A percentile compares a stretch with the other conserved stretches of the same genome.
phyloP scores from a whole-genome alignment of 2,113 vertebrate species.

The Tachysurus vachellii region DNA sequence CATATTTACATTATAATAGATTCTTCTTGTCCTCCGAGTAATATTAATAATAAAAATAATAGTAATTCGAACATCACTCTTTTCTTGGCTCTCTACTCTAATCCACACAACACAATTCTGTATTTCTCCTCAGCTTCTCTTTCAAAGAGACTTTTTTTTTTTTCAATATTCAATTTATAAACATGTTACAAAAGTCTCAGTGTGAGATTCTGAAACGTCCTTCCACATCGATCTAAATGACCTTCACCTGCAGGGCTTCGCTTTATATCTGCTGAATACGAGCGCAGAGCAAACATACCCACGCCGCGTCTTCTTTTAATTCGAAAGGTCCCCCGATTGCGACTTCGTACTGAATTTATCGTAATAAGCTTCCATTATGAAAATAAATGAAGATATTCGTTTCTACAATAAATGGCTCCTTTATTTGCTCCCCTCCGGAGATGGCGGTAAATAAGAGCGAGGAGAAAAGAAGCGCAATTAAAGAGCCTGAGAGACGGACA shows the following conservation, averaged over 20 bases:
- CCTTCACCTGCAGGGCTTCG: slow-evolving; percentile 18
- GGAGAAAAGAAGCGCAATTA: slow-evolving; percentile 54
- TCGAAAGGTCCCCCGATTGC: slow-evolving; percentile 35
- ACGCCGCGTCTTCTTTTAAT: slow-evolving; percentile 34
- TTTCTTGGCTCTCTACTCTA: too few species aligned
- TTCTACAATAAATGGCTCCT: slow-evolving; percentile 42
- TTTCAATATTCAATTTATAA: neutral
- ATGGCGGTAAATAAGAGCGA: slow-evolving; percentile 52
- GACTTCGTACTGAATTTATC: slow-evolving; percentile 47
- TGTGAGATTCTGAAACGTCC: neutral
- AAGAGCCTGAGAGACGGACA: slow-evolving; percentile 38
- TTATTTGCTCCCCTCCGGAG: slow-evolving; percentile 46
- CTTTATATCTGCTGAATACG: slow-evolving; percentile 9
- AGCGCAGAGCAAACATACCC: slow-evolving; percentile 17
- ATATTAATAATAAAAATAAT: neutral
- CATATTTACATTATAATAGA: neutral
- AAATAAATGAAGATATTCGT: slow-evolving; percentile 55
- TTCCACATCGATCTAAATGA: slow-evolving; percentile 6
- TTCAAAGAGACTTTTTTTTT: neutral
- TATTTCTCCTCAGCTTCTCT: neutral
- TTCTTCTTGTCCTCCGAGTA: too few species aligned
- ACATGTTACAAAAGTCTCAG: neutral
- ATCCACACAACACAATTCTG: too few species aligned
- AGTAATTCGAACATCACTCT: too few species aligned
- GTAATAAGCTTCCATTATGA: slow-evolving; percentile 55